These are phyloP conservation scores for Mastomys coucha DNA, from an alignment of 2,113 vertebrate genomes.

Conservation along the genomic window DNA sequence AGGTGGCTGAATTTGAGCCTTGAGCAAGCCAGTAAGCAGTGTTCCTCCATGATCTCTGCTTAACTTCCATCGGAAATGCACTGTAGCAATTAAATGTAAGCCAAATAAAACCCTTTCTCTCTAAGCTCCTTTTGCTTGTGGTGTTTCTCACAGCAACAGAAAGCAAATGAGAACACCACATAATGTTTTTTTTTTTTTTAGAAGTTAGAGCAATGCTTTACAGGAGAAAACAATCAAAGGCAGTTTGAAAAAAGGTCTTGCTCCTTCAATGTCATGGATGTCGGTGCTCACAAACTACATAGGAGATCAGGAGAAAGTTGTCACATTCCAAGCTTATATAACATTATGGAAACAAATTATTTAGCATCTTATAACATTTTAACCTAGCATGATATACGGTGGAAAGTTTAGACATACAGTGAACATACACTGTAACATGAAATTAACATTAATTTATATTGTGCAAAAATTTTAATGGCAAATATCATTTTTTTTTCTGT, in stretches of 20 bases:
- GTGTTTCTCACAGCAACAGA: not conserved
- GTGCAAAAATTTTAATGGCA: conserved; percentile 48
- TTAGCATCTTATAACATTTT: not conserved
- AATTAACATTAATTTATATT: conserved; percentile 47
- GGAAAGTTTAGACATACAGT: not conserved
- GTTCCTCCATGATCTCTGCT: not conserved
- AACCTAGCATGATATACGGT: conserved; percentile 28
- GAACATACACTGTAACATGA: not conserved
- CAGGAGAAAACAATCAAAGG: conserved; percentile 25
- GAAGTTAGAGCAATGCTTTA: conserved; percentile 19
- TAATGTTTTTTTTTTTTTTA: not conserved
- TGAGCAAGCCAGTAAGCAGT: not conserved
- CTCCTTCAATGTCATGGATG: not conserved
- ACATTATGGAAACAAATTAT: conserved; percentile 34
- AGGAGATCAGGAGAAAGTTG: not conserved
- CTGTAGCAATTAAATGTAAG: not conserved
- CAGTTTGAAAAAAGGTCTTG: not conserved
- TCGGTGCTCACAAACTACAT: conserved; percentile 11
- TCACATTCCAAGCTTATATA: not conserved
- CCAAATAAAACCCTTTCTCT: not conserved
- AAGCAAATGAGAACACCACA: not conserved
- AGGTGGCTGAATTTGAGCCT: not conserved
- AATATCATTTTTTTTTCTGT: conserved; percentile 56
- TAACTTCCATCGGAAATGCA: not conserved
- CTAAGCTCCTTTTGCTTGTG: not conserved